Evolutionary conservation across 2,888 invertebrate species (phyloP).

Genomic region (Chloromyia formosa): DNA sequence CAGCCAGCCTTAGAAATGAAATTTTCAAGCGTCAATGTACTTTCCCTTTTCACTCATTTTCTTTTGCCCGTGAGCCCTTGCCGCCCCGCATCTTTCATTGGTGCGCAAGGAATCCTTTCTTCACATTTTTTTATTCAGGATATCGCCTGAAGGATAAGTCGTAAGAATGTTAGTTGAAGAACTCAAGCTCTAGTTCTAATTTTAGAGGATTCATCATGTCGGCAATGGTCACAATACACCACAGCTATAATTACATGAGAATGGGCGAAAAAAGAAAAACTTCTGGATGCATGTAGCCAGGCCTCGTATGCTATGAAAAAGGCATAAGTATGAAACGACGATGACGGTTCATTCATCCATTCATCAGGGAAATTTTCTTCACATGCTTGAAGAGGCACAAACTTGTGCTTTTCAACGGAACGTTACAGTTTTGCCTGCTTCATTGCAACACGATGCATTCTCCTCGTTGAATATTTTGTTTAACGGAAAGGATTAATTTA

Average conservation of each 20-base stretch:
- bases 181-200: conserved; percentile 12
- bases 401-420: conserved; percentile 2
- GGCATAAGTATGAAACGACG: neutral
- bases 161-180: neutral
- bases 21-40: neutral
- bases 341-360: conserved; percentile 13
- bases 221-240: neutral
- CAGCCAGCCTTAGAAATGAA: neutral
- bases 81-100: neutral
- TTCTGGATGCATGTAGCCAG: neutral
- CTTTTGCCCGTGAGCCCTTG: neutral
- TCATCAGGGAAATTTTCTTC: conserved; percentile 6
- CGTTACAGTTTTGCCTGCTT: neutral
- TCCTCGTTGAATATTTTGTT: conserved; percentile 12
- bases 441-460: neutral
- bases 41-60: neutral
- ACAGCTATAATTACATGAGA: neutral
- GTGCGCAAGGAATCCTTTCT: neutral
- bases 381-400: conserved; percentile 14
- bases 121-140: conserved; percentile 4
- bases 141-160: conserved; percentile 23
- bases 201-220: neutral
- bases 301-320: neutral
- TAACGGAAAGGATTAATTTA: conserved; percentile 43
- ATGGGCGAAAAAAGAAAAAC: neutral